Percentiles rank a stretch among this genome's conserved stretches.
Evolutionary conservation across 1,140 invertebrate species (phyloP).

Genomic region (Palaemon carinicauda): DNA sequence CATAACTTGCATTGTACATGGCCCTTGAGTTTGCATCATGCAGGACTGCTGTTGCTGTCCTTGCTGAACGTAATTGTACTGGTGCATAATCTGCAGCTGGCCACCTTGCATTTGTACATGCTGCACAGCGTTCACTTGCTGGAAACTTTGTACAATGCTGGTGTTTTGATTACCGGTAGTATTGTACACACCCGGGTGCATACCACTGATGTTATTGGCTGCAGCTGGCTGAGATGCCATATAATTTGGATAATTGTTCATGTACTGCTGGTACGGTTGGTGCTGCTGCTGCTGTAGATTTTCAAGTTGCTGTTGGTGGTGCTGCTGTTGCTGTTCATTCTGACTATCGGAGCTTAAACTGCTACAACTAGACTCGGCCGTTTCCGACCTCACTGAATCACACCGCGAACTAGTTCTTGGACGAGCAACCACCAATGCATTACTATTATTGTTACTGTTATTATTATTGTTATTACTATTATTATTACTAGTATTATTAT

Average conservation of each 20-base stretch:
- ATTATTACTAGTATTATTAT: slow-evolving; percentile 5
- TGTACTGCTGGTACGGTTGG: slow-evolving; percentile 31
- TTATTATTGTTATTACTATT: slow-evolving; percentile 12
- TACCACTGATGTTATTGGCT: slow-evolving; percentile 30
- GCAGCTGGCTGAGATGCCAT: slow-evolving; percentile 41
- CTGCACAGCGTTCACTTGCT: slow-evolving; percentile 51
- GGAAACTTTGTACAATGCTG: slow-evolving; percentile 41
- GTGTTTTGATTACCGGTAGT: slow-evolving; percentile 40
- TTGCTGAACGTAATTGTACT: slow-evolving; percentile 38
- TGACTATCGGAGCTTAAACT: slow-evolving; percentile 52
- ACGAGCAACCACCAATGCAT: slow-evolving; percentile 44
- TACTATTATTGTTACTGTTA: slow-evolving; percentile 25
- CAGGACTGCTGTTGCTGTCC: slow-evolving; percentile 6
- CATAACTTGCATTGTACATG: slow-evolving; percentile 44
- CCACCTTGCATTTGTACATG: slow-evolving; percentile 50
- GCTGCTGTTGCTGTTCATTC: slow-evolving; percentile 38
- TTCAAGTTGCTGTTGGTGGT: slow-evolving; percentile 13
- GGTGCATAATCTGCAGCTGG: slow-evolving; percentile 51
- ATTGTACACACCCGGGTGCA: slow-evolving; percentile 40
- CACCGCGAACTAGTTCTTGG: slow-evolving; percentile 52
- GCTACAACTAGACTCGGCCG: slow-evolving; percentile 49
- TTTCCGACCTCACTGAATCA: slow-evolving; percentile 49
- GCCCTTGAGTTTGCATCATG: slow-evolving; percentile 45
- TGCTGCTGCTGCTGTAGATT: slow-evolving; percentile 14
- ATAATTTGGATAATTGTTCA: slow-evolving; percentile 43